Evolutionary conservation across 1,140 invertebrate genomes (phyloP), one percentile per base, ranked within the genome.

Genomic region (Amyelois transitella): DNA sequence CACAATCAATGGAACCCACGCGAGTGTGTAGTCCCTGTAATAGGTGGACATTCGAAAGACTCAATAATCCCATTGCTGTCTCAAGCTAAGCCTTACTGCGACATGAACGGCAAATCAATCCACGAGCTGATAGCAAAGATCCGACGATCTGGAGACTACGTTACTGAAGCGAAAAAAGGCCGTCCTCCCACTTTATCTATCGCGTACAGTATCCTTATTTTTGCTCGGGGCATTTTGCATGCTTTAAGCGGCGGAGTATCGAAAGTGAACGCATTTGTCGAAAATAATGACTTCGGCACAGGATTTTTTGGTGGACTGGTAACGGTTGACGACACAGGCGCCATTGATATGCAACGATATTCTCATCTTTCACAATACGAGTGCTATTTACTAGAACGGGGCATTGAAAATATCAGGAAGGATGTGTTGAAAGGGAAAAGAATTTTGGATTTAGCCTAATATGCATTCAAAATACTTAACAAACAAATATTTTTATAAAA

Each of bases 41-140:
- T 94, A 64, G 92, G 93, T 43, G 94, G 94, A 12, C 93, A 94
- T 76, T 91, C 93, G 28, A 91, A 91, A 10, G 88, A 91, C 20
- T 94, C 93, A 2, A 92, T 93, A 49, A 86, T 94, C 25, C 93
- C 94, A 10, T 69, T 94, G 10, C 77, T 94, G 12, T 94, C 93
- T 20, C 92, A 83, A 53, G 48, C 64, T 3, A 64, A 55, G 22
- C 93, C 93, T 6, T 61, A 80, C 14, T 88, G 90, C 20, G 77
- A 89, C 18, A 91, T 94, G 77, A 81, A 89, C 20, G 78, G 89
- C 48, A 89, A 86, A 20, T 69, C 83, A 28, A 70, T 90, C 7
- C 81, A 89, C 53, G 80, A 83, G 43, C 71, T 92, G 8, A 89
- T 88, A 4, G 75, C 75, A 14, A 80, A 88, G 52, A 86, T 92